A percentile compares a stretch with the other conserved stretches of the same genome.
phyloP scores from a whole-genome alignment of 2,888 invertebrate species.

The Drosophila tanythrix region DNA sequence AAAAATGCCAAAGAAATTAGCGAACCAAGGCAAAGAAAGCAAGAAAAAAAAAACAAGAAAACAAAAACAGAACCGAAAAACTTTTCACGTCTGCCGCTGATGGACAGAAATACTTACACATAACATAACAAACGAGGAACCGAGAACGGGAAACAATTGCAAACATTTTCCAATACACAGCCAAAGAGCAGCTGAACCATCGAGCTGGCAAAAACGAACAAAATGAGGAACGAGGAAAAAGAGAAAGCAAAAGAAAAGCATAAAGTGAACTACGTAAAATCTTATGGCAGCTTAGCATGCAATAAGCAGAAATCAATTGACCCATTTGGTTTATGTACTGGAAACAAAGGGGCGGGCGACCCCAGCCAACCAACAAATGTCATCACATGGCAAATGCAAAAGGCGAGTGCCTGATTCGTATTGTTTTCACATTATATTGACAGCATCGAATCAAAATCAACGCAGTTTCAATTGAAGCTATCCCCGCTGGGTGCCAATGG shows the following conservation, averaged over 20 bases:
- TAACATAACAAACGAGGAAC: conserved; percentile 52
- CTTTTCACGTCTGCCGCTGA: conserved; percentile 72
- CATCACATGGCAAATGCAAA: conserved; percentile 44
- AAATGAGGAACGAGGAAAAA: background rate
- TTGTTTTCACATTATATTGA: conserved; percentile 69
- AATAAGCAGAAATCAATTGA: conserved; percentile 82
- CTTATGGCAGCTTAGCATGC: conserved; percentile 75
- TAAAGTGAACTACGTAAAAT: conserved; percentile 57
- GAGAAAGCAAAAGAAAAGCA: conserved; percentile 5
- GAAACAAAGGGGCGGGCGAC: conserved; percentile 55
- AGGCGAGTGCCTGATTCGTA: conserved; percentile 24
- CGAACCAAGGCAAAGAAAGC: conserved; percentile 38
- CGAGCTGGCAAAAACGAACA: conserved; percentile 9
- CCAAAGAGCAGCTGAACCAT: conserved; percentile 34
- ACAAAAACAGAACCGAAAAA: conserved; percentile 20
- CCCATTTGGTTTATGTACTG: conserved; percentile 82
- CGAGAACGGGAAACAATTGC: conserved; percentile 60
- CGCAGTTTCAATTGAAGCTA: conserved; percentile 50
- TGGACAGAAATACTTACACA: conserved; percentile 68
- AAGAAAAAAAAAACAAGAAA: conserved; percentile 17
- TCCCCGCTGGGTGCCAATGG: conserved; percentile 28
- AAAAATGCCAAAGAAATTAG: conserved; percentile 72
- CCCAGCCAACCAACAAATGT: conserved; percentile 24
- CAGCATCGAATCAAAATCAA: conserved; percentile 68
- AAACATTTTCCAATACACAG: conserved; percentile 60